Percentiles rank a stretch among this genome's conserved stretches.
Conservation (phyloP, 2,888 invertebrate species). For the Malthinus flaveolus region DNA sequence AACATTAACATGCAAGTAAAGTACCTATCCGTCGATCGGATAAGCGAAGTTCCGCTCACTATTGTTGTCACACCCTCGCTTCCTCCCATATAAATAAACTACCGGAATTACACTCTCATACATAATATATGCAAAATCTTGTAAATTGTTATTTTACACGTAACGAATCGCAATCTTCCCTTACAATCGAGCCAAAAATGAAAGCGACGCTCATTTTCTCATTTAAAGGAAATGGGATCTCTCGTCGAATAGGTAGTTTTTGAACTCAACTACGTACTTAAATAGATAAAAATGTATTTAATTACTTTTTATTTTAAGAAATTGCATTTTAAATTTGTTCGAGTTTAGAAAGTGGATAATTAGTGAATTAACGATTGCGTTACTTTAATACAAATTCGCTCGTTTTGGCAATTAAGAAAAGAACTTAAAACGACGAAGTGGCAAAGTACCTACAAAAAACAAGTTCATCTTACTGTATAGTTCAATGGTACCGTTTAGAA, state of each 20-base stretch:
- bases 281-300: no score
- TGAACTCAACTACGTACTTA: no score
- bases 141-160: neutral
- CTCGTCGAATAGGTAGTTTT: no score
- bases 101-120: slow-evolving; percentile 24
- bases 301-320: no score
- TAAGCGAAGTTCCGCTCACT: neutral
- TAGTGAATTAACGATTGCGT: no score
- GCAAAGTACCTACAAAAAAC: neutral
- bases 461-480: slow-evolving; percentile 16
- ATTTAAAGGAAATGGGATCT: no score
- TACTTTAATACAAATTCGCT: no score
- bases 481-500: slow-evolving; percentile 12
- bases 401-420: neutral
- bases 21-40: neutral
- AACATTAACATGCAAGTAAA: neutral
- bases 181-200: neutral
- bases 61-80: slow-evolving; percentile 24
- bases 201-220: neutral
- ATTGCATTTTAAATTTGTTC: no score
- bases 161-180: neutral
- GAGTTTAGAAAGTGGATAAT: no score
- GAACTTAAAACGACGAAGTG: neutral
- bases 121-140: slow-evolving; percentile 3
- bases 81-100: slow-evolving; percentile 12